These are phyloP conservation scores for Acanthornis magna DNA, from an alignment of 2,797 vertebrate species.

Conservation along the genomic window DNA sequence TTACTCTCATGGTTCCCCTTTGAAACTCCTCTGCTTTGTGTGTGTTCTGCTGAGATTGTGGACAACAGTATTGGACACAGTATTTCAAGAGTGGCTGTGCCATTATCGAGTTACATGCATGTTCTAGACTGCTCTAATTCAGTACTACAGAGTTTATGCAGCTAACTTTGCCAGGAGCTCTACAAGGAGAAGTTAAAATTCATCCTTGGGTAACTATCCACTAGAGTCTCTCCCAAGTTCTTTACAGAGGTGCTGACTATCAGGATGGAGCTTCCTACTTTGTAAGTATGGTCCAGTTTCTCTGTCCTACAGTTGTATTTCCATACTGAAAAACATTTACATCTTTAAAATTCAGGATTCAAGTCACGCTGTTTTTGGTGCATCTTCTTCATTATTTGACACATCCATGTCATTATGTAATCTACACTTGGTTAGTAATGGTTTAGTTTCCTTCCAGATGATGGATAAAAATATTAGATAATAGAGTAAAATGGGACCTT, in stretches of 20 bases:
- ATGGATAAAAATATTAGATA: neutral
- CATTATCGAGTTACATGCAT: accelerated
- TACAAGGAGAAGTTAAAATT: neutral
- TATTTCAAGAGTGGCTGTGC: neutral
- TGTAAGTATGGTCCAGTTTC: neutral
- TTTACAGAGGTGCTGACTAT: neutral
- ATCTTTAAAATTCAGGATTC: neutral
- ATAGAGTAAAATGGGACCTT: neutral
- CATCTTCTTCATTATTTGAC: neutral
- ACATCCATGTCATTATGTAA: neutral
- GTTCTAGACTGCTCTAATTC: neutral
- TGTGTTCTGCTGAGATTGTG: neutral
- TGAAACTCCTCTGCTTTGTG: neutral
- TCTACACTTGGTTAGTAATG: neutral
- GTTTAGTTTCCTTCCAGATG: neutral
- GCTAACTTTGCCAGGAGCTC: neutral
- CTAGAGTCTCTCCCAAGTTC: neutral
- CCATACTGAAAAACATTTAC: neutral
- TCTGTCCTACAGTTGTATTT: neutral
- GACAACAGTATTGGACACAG: neutral
- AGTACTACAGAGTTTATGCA: neutral
- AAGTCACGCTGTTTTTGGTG: neutral
- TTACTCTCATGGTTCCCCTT: neutral
- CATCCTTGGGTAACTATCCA: neutral
- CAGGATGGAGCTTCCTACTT: neutral